Base-by-base conservation (phyloP, 1,140 invertebrate species). In the Drosophila bocki region DNA sequence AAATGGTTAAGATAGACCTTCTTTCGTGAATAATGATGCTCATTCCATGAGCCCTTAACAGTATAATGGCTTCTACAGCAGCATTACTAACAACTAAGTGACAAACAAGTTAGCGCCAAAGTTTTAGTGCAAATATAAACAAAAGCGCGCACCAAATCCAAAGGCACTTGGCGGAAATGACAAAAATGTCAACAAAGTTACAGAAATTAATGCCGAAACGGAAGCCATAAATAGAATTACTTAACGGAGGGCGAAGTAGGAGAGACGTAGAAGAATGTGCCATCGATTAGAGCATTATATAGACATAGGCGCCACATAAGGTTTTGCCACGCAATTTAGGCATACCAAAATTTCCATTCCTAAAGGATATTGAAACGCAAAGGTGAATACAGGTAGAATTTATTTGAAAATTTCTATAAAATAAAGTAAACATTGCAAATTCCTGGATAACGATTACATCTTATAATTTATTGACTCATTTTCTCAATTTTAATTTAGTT, bases 131-230 rank as follows among this genome's bases (percentile, higher is more conserved):
- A 78, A 77, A 78, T 59, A 68, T 75, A 62, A 62, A 67, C 54
- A 67, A 75, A 45, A 51, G 22, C 13, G 22, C 11, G 13, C 57
- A 50, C 39, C 19, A 37, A 45, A 41, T 45, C 44, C 58, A 45
- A 59, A 76, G 60, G 32, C 51, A 74, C 64, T 76, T 56, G 48
- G 19, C 79, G 61, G 59, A 82, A 82, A 76, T 71, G 78, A 51
- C 78, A 80, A 61, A 81, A 68, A 45, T 82, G 61, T 81, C 72
- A 81, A 72, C 58, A 72, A 77, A 81, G 72, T 63, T 80, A 80
- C 58, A 60, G 22, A 80, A 80, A 80, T 74, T 67, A 81, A 81
- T 54, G 74, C 65, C 57, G 47, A 63, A 77, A 78, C 47, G 42
- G 47, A 48, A 72, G 56, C 45, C 29, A 33, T 51, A 58, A 57